Evolutionary conservation across 2,797 vertebrate species (phyloP).

Genomic region (Crocidura indochinensis): DNA sequence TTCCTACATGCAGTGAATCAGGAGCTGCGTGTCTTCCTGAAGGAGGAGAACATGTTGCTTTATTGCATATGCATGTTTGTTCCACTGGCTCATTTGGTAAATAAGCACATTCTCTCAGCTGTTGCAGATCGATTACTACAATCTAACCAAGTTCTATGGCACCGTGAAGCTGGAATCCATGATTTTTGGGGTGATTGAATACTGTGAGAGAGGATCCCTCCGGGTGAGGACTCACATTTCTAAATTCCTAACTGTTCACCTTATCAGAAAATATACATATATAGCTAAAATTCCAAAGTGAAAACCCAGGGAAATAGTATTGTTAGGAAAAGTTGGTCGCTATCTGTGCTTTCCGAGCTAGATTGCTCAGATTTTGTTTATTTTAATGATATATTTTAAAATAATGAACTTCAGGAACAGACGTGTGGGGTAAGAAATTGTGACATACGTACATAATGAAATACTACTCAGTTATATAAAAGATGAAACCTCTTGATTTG

Average conservation of each 20-base stretch:
- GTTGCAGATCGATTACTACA: slow-evolving; percentile 97
- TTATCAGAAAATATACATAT: neutral
- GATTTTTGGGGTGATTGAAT: slow-evolving; percentile 96
- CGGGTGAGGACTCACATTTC: slow-evolving; percentile 92
- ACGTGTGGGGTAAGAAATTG: no score
- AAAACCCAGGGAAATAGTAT: neutral
- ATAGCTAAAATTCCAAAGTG: neutral
- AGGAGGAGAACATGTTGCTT: neutral
- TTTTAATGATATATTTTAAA: neutral
- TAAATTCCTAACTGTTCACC: slow-evolving; percentile 6
- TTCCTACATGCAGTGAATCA: neutral
- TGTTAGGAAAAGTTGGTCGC: neutral
- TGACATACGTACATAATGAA: no score
- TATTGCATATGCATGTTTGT: neutral
- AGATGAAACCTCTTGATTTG: no score
- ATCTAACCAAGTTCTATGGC: slow-evolving; percentile 99
- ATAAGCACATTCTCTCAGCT: slow-evolving; percentile 89
- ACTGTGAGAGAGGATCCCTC: slow-evolving; percentile 97
- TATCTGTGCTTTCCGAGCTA: neutral
- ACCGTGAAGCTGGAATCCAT: slow-evolving; percentile 95
- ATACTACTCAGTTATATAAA: no score
- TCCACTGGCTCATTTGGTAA: slow-evolving; percentile 7
- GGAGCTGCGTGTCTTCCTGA: neutral
- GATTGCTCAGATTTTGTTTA: neutral
- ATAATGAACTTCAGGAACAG: neutral